Evolutionary conservation across 2,888 invertebrate genomes (phyloP).

Genomic region (Creontiades dilutus): DNA sequence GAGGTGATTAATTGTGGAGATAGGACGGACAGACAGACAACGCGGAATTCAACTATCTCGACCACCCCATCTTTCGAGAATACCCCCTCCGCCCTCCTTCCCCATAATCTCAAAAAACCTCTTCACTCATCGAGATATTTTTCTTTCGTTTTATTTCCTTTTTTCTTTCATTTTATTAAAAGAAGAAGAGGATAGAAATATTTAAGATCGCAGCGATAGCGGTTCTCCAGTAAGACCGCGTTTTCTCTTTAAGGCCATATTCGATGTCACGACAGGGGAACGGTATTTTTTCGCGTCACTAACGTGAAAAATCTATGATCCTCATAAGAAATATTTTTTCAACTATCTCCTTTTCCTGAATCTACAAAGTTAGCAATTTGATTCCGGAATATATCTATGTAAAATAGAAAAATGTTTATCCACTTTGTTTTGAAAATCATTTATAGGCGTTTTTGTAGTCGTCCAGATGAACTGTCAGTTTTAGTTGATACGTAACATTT

Average conservation of each 20-base stretch:
- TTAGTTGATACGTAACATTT: too few relatives aligned
- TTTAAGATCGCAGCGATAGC: slow-evolving; percentile 12
- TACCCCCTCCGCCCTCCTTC: not conserved
- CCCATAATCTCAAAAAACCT: slow-evolving; percentile 31
- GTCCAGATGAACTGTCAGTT: too few relatives aligned
- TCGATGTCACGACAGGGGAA: not conserved
- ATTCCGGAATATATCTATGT: too few relatives aligned
- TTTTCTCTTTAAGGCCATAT: slow-evolving; percentile 13
- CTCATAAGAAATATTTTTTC: too few relatives aligned
- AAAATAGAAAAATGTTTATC: too few relatives aligned
- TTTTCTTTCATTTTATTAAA: not conserved
- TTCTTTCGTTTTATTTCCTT: not conserved
- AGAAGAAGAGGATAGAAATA: not conserved
- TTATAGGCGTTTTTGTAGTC: too few relatives aligned
- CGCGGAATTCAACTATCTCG: slow-evolving; percentile 64
- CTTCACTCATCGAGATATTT: slow-evolving; percentile 52
- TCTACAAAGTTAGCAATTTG: too few relatives aligned
- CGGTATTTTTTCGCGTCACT: not conserved
- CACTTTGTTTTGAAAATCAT: too few relatives aligned
- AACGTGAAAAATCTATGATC: not conserved
- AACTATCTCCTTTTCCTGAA: too few relatives aligned
- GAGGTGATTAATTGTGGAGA: slow-evolving; percentile 65
- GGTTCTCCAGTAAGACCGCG: slow-evolving; percentile 23
- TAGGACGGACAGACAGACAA: slow-evolving; percentile 60
- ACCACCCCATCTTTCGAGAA: slow-evolving; percentile 51